Base-by-base conservation (phyloP, 2,888 invertebrate species). In the Muschampia plurimacula region DNA sequence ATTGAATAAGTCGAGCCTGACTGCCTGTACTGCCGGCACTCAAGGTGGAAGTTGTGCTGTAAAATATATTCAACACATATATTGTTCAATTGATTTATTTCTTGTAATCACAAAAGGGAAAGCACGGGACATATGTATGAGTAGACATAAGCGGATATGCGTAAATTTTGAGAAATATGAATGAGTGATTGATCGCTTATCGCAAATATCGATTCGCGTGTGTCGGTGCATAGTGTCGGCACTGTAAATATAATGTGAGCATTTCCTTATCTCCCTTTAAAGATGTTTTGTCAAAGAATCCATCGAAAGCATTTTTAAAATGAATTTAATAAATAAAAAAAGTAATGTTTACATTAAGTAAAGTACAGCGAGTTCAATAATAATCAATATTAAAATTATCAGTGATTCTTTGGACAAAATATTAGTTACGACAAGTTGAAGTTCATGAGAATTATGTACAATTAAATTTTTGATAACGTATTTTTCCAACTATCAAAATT, bases 1-100 rank as follows among this genome's bases (percentile, higher is more conserved):
- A 98, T 94, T 98, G 98, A 88, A 98, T 98, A 86, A 98, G 96
- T 84, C 98, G 96, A 74, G 98, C 98, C 93, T 98, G 98, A 89
- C 98, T 98, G 85, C 98, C 97, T 69, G 98, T 98, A 92, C 98
- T 98, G 86, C 98, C 98, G 75, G 98, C 98, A 82, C 98, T 98
- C 87, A 98, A 95, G 77, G 98, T 98, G 83, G 98, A 98, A 81
- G 98, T 98, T 85, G 98, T 98, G 95, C 98, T 98, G 95, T 83
- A 92, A 94, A 81, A 74, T 55, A 70, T 65, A 64, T 57, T 60
- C 4, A 65, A 69, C 15, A 32, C 22, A 63, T 67, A 52, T 2
- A 22, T 55, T 4, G 68, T 66, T 4, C 62, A 73, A 46, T 55
- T 69, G 49, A 39, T 41, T 52, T 7, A 66, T 65, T 1, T 2